Evolutionary conservation across 2,888 invertebrate species (phyloP).

Genomic region (Leptinotarsa peninsularis): DNA sequence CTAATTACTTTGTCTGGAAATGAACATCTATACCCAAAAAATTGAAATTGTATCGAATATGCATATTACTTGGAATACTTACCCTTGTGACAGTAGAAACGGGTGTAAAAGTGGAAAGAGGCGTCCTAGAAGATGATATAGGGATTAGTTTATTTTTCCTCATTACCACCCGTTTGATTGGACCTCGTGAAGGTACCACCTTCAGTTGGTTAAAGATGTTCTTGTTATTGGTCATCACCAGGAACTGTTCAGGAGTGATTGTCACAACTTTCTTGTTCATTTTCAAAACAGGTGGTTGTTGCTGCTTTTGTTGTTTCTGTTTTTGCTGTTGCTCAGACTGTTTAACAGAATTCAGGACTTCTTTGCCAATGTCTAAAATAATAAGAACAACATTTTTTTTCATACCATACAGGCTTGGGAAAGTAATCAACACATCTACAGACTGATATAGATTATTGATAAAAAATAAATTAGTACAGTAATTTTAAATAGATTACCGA

Average conservation of each 20-base stretch:
- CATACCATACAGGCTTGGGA: not conserved
- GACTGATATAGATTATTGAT: too few relatives aligned
- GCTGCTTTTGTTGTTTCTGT: conserved; percentile 38
- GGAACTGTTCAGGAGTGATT: conserved; percentile 69
- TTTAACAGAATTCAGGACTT: conserved; percentile 75
- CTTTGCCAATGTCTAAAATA: conserved; percentile 78
- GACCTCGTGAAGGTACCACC: conserved; percentile 51
- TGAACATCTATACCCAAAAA: too few relatives aligned
- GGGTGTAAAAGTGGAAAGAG: not conserved
- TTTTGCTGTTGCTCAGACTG: conserved; percentile 56
- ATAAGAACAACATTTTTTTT: not conserved
- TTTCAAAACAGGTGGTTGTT: not conserved
- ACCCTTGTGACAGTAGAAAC: conserved; percentile 41
- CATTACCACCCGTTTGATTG: conserved; percentile 61
- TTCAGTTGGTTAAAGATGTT: conserved; percentile 55
- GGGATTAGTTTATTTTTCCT: conserved; percentile 61
- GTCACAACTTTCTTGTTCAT: conserved; percentile 69
- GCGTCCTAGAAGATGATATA: conserved; percentile 39
- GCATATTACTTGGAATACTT: conserved; percentile 28
- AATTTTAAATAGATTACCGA: too few relatives aligned
- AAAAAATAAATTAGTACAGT: too few relatives aligned
- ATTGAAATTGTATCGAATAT: not conserved
- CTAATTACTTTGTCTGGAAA: too few relatives aligned
- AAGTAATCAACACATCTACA: not conserved
- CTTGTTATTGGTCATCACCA: conserved; percentile 60